phyloP scores from a whole-genome alignment of 2,797 vertebrate genomes.

The Aphelocoma californica region DNA sequence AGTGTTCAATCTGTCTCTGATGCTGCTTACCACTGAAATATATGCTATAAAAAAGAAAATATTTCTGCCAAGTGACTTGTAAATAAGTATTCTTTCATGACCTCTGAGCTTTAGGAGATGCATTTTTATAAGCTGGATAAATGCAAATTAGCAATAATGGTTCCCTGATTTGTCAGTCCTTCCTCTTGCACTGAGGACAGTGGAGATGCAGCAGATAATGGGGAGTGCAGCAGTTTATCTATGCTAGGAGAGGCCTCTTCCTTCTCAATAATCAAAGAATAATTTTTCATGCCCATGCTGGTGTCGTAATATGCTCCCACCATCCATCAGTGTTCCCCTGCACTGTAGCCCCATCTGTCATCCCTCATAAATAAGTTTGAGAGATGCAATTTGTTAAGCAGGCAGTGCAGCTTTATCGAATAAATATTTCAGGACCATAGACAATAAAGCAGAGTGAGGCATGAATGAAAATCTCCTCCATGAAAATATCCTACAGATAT shows the following conservation, averaged over 20 bases:
- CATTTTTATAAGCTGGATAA: not conserved
- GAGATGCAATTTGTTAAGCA: not conserved
- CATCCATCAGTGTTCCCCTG: not conserved
- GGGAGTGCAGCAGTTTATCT: not conserved
- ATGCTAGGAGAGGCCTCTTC: not conserved
- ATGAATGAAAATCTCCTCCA: not conserved
- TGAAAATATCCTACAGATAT: not conserved
- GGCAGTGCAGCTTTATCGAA: not conserved
- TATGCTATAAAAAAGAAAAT: not conserved
- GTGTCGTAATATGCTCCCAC: not conserved
- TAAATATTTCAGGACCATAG: not conserved
- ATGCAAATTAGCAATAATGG: not conserved
- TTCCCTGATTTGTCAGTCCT: not conserved
- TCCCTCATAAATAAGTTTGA: not conserved
- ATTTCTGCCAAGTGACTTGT: not conserved
- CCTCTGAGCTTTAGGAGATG: not conserved
- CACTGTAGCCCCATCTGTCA: not conserved
- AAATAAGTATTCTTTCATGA: not conserved
- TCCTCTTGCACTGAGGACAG: not conserved
- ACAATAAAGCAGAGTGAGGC: not conserved
- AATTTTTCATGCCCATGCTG: not conserved
- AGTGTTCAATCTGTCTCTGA: not conserved
- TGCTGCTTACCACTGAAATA: not conserved
- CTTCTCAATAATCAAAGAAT: not conserved
- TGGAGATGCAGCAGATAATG: fast-evolving